These are phyloP conservation scores for Leucoma salicis DNA, from an alignment of 2,888 invertebrate species.

Conservation along the genomic window DNA sequence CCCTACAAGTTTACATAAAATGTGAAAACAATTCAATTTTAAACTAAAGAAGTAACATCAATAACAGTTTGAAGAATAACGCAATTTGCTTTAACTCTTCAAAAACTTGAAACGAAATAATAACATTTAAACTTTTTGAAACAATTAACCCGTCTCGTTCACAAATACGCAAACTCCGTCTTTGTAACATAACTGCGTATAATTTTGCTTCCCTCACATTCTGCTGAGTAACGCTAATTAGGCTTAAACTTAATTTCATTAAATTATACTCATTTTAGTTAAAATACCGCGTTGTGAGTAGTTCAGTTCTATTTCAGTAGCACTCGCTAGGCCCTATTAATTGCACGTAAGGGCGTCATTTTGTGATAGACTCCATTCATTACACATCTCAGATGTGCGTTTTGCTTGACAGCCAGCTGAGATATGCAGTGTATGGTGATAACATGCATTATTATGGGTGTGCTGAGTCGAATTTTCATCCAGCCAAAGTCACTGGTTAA, in stretches of 20 bases:
- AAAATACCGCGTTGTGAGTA: conserved; percentile 24
- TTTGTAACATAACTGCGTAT: conserved; percentile 22
- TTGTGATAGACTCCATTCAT: no score
- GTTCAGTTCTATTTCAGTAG: conserved; percentile 31
- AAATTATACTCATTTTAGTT: conserved; percentile 24
- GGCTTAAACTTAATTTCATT: conserved; percentile 22
- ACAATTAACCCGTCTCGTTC: background rate
- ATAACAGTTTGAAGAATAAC: no score
- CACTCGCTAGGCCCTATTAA: conserved; percentile 32
- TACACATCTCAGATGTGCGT: no score
- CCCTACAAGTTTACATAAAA: no score
- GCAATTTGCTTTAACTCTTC: conserved; percentile 5
- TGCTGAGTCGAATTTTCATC: no score
- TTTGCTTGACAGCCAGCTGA: no score
- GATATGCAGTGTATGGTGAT: no score
- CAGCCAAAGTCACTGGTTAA: no score
- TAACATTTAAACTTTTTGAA: background rate
- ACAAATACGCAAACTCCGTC: conserved; percentile 11
- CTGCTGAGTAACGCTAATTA: conserved; percentile 26
- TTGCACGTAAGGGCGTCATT: no score
- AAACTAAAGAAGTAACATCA: no score
- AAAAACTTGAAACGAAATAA: background rate
- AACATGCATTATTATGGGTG: no score
- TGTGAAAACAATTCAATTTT: no score
- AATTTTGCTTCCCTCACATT: conserved; percentile 22